Conservation (phyloP, 2,888 invertebrate genomes). For the Scaptomyza caliginosa region DNA sequence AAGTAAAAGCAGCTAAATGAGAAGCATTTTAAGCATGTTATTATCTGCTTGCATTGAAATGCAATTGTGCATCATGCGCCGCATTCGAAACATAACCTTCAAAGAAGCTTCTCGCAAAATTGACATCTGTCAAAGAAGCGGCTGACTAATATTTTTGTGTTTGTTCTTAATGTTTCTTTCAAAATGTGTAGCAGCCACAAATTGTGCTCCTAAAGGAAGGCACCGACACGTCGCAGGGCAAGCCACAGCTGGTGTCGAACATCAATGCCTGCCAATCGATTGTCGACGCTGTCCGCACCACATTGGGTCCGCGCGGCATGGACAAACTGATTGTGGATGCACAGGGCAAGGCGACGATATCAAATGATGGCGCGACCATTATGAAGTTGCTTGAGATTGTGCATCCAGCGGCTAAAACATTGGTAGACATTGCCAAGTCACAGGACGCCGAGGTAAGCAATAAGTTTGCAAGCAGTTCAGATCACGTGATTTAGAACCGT, state of each 20-base stretch:
- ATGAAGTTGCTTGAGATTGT: constrained; percentile 98
- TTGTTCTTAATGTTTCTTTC: background rate
- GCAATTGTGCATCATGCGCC: constrained; percentile 50
- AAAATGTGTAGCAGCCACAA: constrained; percentile 93
- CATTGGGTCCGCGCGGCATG: constrained; percentile 99
- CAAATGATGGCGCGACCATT: constrained; percentile 99
- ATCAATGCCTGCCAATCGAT: constrained; percentile 98
- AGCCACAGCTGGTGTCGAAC: constrained; percentile 97
- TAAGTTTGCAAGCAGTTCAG: background rate
- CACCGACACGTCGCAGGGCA: constrained; percentile 97
- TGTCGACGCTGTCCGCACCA: constrained; percentile 97
- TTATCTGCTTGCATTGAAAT: constrained; percentile 14
- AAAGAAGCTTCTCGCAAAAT: constrained; percentile 73
- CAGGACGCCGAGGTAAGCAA: constrained; percentile 96
- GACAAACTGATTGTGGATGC: constrained; percentile 98
- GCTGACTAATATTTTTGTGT: constrained; percentile 39
- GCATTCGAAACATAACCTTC: constrained; percentile 68
- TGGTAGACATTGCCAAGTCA: constrained; percentile 99
- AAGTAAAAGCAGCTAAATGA: background rate
- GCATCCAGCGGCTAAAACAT: constrained; percentile 98
- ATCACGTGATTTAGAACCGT: constrained; percentile 42
- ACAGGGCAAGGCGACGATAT: constrained; percentile 96
- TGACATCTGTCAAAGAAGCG: constrained; percentile 37
- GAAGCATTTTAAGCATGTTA: background rate
- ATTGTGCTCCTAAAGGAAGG: constrained; percentile 99